Base-by-base conservation (phyloP, 2,113 vertebrate species). In the Coregonus clupeaformis region DNA sequence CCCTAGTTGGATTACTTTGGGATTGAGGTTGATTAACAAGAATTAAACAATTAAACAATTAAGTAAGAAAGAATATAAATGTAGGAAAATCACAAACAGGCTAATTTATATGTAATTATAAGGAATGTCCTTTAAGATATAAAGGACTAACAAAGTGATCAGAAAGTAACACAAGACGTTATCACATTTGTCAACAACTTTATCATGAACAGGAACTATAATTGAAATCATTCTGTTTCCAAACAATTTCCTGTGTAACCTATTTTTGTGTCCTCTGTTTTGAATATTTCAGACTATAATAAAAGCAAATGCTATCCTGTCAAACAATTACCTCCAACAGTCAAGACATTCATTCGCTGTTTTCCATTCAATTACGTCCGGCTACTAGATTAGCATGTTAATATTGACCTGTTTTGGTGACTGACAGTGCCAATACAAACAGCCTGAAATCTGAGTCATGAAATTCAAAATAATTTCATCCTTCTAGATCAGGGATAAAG, bases 181-280 rank as follows among this genome's bases (percentile, higher is more conserved):
- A 52, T 45, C n/a, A 42, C 59, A 65, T 18, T 65, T 11, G 22
- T 5, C 47, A 69, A 20, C 20, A 29, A 16, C 36, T 36, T 20
- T 69, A 24, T 74, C 49, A 73, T 57, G 64, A 80, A 85, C 73
- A 77, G 83, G 77, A 84, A 80, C 77, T 62, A 64, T 72, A 75
- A 64, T 47, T 29, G 57, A 75, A 82, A 76, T 79, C 30, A 52
- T 75, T 32, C 69, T 36, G 25, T 81, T 79, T 85, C 71, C 67
- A 81, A 83, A 85, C 77, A 71, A 73, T 85, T 80, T 85, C 81
- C 75, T 75, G 73, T 69, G 57, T 59, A 59, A 59, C 57, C 1
- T n/a, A 6, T 60, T 60, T 60, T 16, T 60, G 57, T n/a, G 57
- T 60, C 57, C 57, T 60, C 57, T 22, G 57, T 60, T 13, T 22